These are phyloP conservation scores for Scylla paramamosain DNA, from an alignment of 1,140 invertebrate genomes.

Conservation along the genomic window DNA sequence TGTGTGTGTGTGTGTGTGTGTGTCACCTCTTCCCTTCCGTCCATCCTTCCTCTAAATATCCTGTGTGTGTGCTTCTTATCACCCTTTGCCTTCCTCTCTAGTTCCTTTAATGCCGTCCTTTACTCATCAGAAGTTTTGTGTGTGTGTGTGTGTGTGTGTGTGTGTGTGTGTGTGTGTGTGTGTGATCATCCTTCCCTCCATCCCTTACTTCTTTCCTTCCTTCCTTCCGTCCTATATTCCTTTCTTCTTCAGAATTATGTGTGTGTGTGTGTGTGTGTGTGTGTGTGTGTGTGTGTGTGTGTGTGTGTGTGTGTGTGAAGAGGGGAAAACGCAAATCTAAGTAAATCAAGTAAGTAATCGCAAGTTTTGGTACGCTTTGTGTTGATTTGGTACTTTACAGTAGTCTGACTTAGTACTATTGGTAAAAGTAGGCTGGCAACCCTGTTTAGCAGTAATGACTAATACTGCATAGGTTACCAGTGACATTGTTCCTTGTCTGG, in stretches of 20 bases:
- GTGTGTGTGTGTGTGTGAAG: slow-evolving; percentile 28
- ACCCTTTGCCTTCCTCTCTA: neutral
- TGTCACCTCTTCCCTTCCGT: neutral
- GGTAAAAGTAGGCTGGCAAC: neutral
- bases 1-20: neutral
- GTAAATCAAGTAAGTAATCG: neutral
- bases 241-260: neutral
- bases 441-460: neutral
- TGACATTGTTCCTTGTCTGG: too few species aligned
- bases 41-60: neutral
- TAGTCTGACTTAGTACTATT: neutral
- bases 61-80: neutral
- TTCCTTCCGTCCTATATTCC: neutral
- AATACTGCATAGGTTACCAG: too few species aligned
- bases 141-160: slow-evolving; percentile 10
- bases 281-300: slow-evolving; percentile 38
- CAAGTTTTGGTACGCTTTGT: neutral
- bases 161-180: neutral
- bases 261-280: slow-evolving; percentile 31
- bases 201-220: too few species aligned
- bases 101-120: neutral
- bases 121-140: neutral
- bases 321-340: neutral
- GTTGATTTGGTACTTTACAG: neutral
- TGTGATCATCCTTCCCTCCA: neutral